Base-by-base conservation (phyloP, 2,113 vertebrate genomes). In the Ellobius talpinus region DNA sequence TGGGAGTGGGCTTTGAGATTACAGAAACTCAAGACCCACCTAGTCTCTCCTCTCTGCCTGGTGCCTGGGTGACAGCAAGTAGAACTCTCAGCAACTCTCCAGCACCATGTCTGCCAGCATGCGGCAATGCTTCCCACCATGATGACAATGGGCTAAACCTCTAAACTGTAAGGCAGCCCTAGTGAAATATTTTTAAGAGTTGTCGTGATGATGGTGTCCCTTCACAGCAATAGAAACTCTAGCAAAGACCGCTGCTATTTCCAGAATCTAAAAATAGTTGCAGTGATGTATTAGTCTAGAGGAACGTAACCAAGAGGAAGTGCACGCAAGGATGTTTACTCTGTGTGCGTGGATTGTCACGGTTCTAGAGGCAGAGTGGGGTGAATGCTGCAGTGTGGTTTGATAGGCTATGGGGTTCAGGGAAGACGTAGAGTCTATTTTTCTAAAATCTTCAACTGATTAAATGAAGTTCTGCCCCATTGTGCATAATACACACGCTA, bases 241-340 rank as follows among this genome's bases (percentile, higher is more conserved):
- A 65, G 9, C 26, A 11, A 70, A n/a, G 68, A 70, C 33, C 33
- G 21, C n/a, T 90, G 16, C 61, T 89, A 50, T 33, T 81, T 86
- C 58, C 74, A 87, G 89, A 70, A 63, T 26, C 87, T 45, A 89
- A 94, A 92, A 88, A 50, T 47, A 33, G 29, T 17, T 90, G 66
- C 45, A 17, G n/a, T 47, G 36, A 12, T 24, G 12, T 23, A 72
- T 61, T 24, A 55, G 5, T 66, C 24, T 50, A 94, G 76, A 95
- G 77, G 39, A 96, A 70, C 55, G 84, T 42, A 95, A 73, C n/a
- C 50, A 89, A 63, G 12, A 86, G n/a, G 19, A 36, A 66, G 31
- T n/a, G 6, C 29, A 5, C 39, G 29, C 31, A 6, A 11, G 42
- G 31, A 77, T 10, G 84, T 76, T 89, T 72, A 91, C 87, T 91